phyloP scores from a whole-genome alignment of 1,140 invertebrate genomes.

The Dinoponera quadriceps region DNA sequence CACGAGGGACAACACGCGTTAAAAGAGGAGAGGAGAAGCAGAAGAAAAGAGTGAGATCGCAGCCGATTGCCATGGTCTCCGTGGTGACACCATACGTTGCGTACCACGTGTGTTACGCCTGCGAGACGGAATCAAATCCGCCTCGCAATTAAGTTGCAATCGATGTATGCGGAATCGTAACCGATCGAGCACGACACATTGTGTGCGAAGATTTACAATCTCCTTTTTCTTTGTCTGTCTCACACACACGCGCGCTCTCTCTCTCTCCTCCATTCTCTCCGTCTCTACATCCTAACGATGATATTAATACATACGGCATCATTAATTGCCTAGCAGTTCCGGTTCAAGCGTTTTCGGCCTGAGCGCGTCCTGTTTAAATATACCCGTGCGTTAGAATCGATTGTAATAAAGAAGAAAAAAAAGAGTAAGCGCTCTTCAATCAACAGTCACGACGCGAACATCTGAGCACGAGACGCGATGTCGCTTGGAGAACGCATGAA shows the following conservation, averaged over 20 bases:
- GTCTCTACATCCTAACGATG: background rate
- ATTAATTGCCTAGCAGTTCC: no score
- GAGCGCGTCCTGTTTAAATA: no score
- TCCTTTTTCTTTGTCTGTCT: constrained; percentile 24
- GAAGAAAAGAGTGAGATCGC: background rate
- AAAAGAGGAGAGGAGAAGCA: background rate
- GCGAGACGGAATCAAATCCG: background rate
- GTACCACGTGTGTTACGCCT: background rate
- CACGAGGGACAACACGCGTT: background rate
- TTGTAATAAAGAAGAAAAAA: no score
- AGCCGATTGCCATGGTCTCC: constrained; percentile 20
- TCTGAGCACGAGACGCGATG: no score
- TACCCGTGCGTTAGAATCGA: no score
- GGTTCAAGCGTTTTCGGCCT: no score
- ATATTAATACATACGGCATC: no score
- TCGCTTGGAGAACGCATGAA: no score
- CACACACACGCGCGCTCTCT: background rate
- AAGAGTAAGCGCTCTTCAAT: no score
- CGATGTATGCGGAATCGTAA: background rate
- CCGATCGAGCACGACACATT: background rate
- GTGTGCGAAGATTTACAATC: background rate
- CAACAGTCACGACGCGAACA: no score
- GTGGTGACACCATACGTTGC: background rate
- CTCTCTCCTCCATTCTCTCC: background rate
- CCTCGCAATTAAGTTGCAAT: background rate